Evolutionary conservation across 2,888 invertebrate species (phyloP), one percentile per base, ranked within the genome.

Genomic region (Dryomyza anilis): DNA sequence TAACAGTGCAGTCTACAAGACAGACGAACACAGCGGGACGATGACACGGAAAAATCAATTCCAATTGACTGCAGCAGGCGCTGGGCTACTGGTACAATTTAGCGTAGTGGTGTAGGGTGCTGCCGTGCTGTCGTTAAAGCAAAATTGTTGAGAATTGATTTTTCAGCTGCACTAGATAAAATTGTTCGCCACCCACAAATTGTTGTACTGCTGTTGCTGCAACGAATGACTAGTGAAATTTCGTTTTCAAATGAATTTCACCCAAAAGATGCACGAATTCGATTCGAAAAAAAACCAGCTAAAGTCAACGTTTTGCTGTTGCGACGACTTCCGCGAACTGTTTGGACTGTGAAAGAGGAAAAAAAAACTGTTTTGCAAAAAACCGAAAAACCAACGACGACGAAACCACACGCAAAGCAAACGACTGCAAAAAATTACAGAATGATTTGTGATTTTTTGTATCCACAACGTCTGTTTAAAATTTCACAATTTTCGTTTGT

Each of bases 1-100:
- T 16, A 30, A 12, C 2, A 25, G 43, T 33, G 39, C 21, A 60
- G 45, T n/a, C 36, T 8, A 48, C 59, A 55, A 39, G 14, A 21
- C 23, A 50, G 43, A 14, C n/a, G 30, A 63, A 29, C 14, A 30
- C 53, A 19, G 33, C 30, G 55, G 45, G 27, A 45, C 36, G 58
- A 39, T 45, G 60, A 43, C 5, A 12, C 27, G 36, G 30, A 55
- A 64, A 65, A 65, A 65, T 66, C 58, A 63, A 66, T 60, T 66
- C 10, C 25, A 53, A 63, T 63, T 46, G 39, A 21, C 53, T 55
- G 61, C 33, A 14, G 29, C n/a, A n/a, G n/a, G n/a, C n/a, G n/a
- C n/a, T n/a, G n/a, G n/a, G n/a, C n/a, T n/a, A n/a, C n/a, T n/a
- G n/a, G n/a, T n/a, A n/a, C n/a, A n/a, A n/a, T n/a, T n/a, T n/a